Percentiles rank a stretch among this genome's conserved stretches.
Evolutionary conservation across 2,113 vertebrate species (phyloP).

Genomic region (Euleptes europaea): DNA sequence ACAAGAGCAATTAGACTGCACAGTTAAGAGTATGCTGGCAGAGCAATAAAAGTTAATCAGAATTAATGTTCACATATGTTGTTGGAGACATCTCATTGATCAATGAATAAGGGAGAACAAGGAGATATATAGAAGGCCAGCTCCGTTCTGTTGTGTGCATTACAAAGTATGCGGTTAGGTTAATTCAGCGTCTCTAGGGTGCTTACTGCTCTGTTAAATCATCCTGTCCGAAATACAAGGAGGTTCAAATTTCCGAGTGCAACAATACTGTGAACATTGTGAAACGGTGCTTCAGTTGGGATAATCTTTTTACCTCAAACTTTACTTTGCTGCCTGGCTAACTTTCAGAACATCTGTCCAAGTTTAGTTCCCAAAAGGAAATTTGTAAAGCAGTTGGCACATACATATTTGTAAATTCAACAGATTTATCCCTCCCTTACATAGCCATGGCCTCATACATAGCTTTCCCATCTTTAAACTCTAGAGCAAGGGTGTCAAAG

Average conservation of each 20-base stretch:
- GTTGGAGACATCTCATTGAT: conserved; percentile 41
- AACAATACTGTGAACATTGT: neutral
- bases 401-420: too few relatives aligned
- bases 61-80: conserved; percentile 53
- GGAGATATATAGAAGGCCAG: conserved; percentile 17
- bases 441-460: neutral
- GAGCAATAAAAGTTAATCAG: conserved; percentile 53
- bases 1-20: conserved; percentile 46
- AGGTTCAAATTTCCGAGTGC: neutral
- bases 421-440: neutral
- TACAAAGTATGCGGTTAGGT: conserved; percentile 6
- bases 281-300: neutral
- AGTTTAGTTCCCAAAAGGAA: neutral
- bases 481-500: too few relatives aligned
- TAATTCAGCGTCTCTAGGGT: neutral
- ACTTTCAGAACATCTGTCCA: neutral
- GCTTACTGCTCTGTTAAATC: neutral
- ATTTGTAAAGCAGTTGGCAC: neutral
- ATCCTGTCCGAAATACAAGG: neutral
- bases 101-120: conserved; percentile 30
- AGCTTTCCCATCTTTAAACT: neutral
- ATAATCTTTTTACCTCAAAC: neutral
- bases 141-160: conserved; percentile 12
- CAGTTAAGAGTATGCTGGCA: conserved; percentile 41
- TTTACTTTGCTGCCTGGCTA: neutral